Percentiles rank a stretch among this genome's conserved stretches.
Evolutionary conservation across 2,888 invertebrate genomes (phyloP).

Genomic region (Cheilosia scutellata): DNA sequence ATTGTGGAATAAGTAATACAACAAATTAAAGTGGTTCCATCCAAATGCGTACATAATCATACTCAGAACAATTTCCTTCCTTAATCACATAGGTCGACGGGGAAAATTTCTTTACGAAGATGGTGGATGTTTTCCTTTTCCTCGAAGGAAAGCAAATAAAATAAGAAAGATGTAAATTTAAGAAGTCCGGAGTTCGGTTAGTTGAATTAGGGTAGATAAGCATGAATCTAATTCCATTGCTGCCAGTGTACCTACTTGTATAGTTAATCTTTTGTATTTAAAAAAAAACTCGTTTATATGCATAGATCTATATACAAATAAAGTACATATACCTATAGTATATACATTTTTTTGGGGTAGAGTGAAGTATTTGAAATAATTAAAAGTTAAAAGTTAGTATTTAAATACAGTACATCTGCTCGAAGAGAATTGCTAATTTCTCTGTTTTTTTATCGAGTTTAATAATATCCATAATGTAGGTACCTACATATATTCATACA

Average conservation of each 20-base stretch:
- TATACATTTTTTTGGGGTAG: no score
- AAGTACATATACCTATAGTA: no score
- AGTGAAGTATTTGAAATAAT: no score
- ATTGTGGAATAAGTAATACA: conserved; percentile 28
- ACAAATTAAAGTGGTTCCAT: conserved; percentile 76
- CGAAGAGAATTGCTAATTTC: no score
- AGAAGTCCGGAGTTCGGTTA: neutral
- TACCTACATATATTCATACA: no score
- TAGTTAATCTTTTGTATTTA: no score
- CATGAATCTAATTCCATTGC: conserved; percentile 34
- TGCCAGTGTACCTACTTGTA: neutral
- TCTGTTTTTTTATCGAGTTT: no score
- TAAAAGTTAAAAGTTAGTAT: no score
- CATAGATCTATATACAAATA: no score
- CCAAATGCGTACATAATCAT: conserved; percentile 20
- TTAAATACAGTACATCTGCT: no score
- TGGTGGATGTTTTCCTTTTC: neutral
- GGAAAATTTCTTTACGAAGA: neutral
- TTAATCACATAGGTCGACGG: conserved; percentile 81
- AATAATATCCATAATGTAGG: no score
- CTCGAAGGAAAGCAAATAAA: conserved; percentile 15
- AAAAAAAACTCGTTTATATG: no score
- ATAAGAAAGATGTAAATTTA: neutral
- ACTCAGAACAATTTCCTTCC: conserved; percentile 83
- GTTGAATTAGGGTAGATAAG: conserved; percentile 24